Evolutionary conservation across 2,797 vertebrate genomes (phyloP).

Genomic region (Periophthalmus magnuspinnatus): DNA sequence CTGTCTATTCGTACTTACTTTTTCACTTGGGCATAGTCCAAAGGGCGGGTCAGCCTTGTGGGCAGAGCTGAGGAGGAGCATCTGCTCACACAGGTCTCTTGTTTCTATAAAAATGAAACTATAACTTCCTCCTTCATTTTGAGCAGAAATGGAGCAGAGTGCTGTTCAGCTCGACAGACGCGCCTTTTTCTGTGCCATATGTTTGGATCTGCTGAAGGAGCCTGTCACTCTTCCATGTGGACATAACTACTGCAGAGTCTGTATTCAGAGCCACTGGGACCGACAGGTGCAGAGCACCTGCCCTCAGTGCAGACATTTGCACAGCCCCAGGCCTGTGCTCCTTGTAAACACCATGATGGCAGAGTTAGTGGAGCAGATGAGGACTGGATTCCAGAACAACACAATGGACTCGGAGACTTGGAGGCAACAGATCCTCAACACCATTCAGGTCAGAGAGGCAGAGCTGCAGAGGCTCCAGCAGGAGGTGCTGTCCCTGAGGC

Average conservation of each 20-base stretch:
- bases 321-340: background rate
- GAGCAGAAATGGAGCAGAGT: background rate
- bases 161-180: background rate
- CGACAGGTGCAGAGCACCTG: background rate
- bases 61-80: too few relatives aligned
- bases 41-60: background rate
- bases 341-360: background rate
- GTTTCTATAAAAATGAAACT: constrained; percentile 4
- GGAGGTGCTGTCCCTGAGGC: background rate
- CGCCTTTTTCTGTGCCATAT: background rate
- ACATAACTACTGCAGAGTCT: constrained; percentile 1
- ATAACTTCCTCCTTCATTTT: background rate
- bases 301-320: constrained; percentile 8
- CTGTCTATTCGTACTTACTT: background rate
- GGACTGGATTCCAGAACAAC: background rate
- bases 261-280: constrained; percentile 3
- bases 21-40: background rate
- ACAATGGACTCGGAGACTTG: background rate
- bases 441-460: background rate
- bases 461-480: constrained; percentile 2
- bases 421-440: background rate
- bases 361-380: constrained; percentile 6
- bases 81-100: background rate
- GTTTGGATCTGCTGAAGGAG: constrained; percentile 3
- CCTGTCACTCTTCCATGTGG: constrained; percentile 7